phyloP scores from a whole-genome alignment of 1,140 invertebrate species.

The Microplitis demolitor region DNA sequence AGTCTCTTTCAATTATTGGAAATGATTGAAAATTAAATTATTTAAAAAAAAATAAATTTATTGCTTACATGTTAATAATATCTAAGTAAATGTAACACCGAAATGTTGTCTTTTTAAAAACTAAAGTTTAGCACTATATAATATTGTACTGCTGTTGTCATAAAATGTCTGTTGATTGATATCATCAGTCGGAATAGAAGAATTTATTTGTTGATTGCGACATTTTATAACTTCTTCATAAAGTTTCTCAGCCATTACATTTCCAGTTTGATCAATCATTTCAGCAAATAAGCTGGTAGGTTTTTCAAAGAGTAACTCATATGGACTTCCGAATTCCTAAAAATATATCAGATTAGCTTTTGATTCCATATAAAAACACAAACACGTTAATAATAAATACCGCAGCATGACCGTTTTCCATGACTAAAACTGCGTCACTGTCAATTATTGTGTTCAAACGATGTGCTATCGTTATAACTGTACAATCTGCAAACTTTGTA shows the following conservation, averaged over 20 bases:
- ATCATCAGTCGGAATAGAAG: background rate
- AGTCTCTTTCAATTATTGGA: no score
- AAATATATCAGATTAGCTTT: slow-evolving; percentile 36
- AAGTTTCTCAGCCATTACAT: slow-evolving; percentile 49
- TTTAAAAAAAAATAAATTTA: no score
- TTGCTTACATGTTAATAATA: no score
- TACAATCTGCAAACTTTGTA: slow-evolving; percentile 65
- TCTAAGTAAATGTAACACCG: no score
- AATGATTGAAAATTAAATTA: no score
- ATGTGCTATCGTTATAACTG: slow-evolving; percentile 73
- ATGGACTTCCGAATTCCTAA: slow-evolving; percentile 74
- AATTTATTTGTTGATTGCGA: background rate
- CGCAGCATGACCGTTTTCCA: slow-evolving; percentile 60
- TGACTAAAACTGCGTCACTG: slow-evolving; percentile 64
- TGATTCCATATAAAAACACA: background rate
- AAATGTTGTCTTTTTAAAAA: no score
- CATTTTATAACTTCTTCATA: background rate
- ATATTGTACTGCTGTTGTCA: no score
- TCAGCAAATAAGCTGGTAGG: slow-evolving; percentile 58
- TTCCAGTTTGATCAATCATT: slow-evolving; percentile 65
- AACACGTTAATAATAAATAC: slow-evolving; percentile 40
- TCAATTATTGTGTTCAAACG: slow-evolving; percentile 74
- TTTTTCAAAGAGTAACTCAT: slow-evolving; percentile 65
- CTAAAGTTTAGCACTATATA: no score
- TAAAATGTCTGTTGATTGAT: no score